Evolutionary conservation across 1,140 invertebrate species (phyloP), one percentile per base, ranked within the genome.

Genomic region (Samia ricini): DNA sequence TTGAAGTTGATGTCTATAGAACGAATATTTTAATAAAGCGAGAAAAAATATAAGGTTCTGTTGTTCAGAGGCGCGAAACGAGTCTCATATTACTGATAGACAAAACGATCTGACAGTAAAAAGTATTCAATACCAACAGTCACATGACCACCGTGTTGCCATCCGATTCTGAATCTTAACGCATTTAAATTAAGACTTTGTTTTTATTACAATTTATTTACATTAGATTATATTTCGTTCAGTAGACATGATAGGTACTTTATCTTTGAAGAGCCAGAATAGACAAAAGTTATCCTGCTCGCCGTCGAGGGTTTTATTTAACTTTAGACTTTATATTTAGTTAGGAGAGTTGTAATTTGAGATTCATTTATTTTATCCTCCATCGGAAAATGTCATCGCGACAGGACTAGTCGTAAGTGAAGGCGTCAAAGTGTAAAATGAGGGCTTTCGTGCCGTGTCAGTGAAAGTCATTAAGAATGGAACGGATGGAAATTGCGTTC

Each of bases 371-470:
- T 73, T 81, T 79, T 64, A 61, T 69, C 63, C 79, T 82, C 75
- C 79, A 83, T 85, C 76, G 80, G 77, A 76, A 85, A 87, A 88
- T 87, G 83, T 85, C 85, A 89, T 84, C 76, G 79, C 74, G 74
- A 82, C 80, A 87, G 76, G 73, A 85, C 83, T 81, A 87, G 78
- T 75, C 77, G 78, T 85, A 88, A 90, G 85, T 87, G 83, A 88
- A 90, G 82, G 88, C 88, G 88, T 88, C 85, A 90, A 90, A 90
- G 88, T 90, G 88, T 88, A 90, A 90, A 90, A 90, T 88, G 88
- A 88, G 88, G 85, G 87, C 84, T 86, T 88, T 89, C 79, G 77
- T 83, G 80, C 74, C 81, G 81, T 85, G 85, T 85, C 88, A 88
- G 82, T 81, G 83, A 88, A 87, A 90, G 85, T 90, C 85, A 90